These are phyloP conservation scores for Gobio gobio DNA, from an alignment of 2,113 vertebrate genomes.

Conservation along the genomic window DNA sequence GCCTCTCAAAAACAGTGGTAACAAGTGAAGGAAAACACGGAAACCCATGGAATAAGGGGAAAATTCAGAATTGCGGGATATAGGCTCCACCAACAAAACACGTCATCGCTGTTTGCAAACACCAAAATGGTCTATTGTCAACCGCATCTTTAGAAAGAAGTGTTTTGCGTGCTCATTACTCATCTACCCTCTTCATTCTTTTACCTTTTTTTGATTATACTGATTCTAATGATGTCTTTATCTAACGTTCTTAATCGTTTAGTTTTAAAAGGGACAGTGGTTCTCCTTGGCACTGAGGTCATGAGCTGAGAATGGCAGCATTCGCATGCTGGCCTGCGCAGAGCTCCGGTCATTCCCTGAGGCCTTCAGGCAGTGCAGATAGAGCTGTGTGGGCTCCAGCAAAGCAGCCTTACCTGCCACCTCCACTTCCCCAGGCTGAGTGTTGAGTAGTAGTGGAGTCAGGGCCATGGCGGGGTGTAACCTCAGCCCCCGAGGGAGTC, in stretches of 20 bases:
- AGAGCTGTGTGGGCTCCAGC: slow-evolving; percentile 26
- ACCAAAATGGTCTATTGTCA: background rate
- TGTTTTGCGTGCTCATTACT: background rate
- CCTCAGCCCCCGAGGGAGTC: slow-evolving; percentile 72
- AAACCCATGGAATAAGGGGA: too few relatives aligned
- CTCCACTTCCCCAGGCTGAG: slow-evolving; percentile 44
- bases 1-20: too few relatives aligned
- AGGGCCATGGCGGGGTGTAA: slow-evolving; percentile 61
- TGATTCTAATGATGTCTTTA: too few relatives aligned
- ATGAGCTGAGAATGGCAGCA: background rate
- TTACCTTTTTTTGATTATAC: too few relatives aligned
- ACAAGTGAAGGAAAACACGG: too few relatives aligned
- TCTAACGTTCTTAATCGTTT: too few relatives aligned
- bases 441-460: slow-evolving; percentile 44
- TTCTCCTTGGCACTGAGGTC: background rate
- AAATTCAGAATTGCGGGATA: too few relatives aligned
- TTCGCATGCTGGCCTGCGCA: slow-evolving; percentile 1
- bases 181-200: too few relatives aligned
- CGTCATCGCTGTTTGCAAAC: too few relatives aligned
- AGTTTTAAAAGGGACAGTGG: background rate
- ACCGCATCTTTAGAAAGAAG: background rate
- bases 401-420: slow-evolving; percentile 42
- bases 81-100: too few relatives aligned
- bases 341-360: slow-evolving; percentile 1
- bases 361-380: slow-evolving; percentile 14